These are phyloP conservation scores for Myotis pilosus DNA, from an alignment of 2,797 vertebrate species.

Conservation along the genomic window DNA sequence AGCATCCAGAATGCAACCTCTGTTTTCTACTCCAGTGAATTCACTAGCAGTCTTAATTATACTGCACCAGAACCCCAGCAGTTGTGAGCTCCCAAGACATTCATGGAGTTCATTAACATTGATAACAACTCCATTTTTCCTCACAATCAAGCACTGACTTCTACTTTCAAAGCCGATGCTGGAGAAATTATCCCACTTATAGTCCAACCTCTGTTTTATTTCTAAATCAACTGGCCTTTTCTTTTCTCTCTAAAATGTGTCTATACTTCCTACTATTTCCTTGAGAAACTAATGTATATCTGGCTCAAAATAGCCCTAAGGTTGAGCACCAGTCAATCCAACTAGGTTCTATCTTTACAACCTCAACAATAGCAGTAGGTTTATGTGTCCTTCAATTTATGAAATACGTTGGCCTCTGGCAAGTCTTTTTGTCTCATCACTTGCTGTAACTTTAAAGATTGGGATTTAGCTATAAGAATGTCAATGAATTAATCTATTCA, in stretches of 20 bases:
- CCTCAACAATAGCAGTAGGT: neutral
- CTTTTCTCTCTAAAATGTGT: neutral
- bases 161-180: neutral
- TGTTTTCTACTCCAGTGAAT: neutral
- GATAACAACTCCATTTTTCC: neutral
- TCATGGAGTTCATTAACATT: neutral
- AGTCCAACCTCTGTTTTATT: neutral
- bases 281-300: neutral
- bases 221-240: neutral
- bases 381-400: neutral
- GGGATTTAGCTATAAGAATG: neutral
- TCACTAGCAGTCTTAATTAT: neutral
- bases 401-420: neutral
- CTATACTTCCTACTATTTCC: neutral
- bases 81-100: neutral
- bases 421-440: neutral
- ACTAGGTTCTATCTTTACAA: neutral
- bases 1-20: neutral
- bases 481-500: neutral
- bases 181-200: neutral
- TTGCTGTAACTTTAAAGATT: neutral
- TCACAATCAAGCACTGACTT: neutral
- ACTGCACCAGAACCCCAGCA: neutral
- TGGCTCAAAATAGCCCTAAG: neutral
- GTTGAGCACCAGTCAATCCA: neutral